Evolutionary conservation across 2,797 vertebrate species (phyloP), one percentile per base, ranked within the genome.

Genomic region (Lutjanus campechanus): DNA sequence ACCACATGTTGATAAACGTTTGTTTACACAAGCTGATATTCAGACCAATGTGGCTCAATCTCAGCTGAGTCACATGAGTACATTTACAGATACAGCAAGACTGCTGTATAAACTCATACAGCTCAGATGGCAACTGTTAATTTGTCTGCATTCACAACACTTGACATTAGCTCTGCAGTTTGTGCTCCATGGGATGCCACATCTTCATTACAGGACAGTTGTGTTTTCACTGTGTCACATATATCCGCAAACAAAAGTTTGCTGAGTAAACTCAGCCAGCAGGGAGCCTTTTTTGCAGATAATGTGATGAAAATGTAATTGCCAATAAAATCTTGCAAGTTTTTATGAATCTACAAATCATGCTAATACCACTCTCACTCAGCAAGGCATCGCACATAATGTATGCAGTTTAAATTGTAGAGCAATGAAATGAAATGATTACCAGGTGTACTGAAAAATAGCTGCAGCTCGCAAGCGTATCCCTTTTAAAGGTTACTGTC

Each of bases 21-120:
- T 87, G 73, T 90, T 87, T 87, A 64, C 66, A 53, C 49, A 17
- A 59, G 58, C 71, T 77, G 74, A 70, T 59, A 74, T 80, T 85
- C 62, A 61, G 59, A 84, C 55, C 40, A 53, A 79, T 63, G 72
- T 47, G 62, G 62, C 68, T 79, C 47, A 77, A 63, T 62, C 64
- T 83, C 71, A 82, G 76, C 69, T 75, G 61, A 80, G 65, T 83
- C 77, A 86, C 71, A 76, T 54, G 55, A 82, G 71, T 53, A 25
- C 9, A 44, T 62, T 72, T 78, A 72, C 74, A 74, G 50, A 73
- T 46, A 51, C 53, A 69, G 56, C 41, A 1, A 50, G 44, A 67
- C 54, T 55, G 56, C 66, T 53, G 20, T 63, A 68, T 41, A 65
- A 78, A 75, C 54, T 58, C 69, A 67, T 40, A 76, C 69, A 47